Conservation (phyloP, 2,888 invertebrate genomes). For the Mylabris sibirica region DNA sequence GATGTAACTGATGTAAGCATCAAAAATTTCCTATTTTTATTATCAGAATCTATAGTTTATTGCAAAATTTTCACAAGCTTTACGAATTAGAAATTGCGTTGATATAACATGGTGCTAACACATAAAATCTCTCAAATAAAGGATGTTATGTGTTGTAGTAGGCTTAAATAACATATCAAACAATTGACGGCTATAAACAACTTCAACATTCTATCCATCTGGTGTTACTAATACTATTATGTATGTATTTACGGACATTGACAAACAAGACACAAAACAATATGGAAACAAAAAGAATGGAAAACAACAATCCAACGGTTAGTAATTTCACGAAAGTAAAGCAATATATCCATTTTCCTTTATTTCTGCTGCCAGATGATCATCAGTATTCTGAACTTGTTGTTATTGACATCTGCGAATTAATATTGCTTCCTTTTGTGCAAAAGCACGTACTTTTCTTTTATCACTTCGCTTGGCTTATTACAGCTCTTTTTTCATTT, state of each 20-base stretch:
- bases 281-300: neutral
- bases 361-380: constrained; percentile 40
- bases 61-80: neutral
- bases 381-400: constrained; percentile 42
- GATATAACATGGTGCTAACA: neutral
- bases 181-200: neutral
- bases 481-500: constrained; percentile 17
- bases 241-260: neutral
- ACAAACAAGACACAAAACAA: neutral
- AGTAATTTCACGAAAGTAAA: constrained; percentile 28
- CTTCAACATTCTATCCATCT: neutral
- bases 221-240: neutral
- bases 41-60: neutral
- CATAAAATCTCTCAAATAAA: neutral
- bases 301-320: constrained; percentile 25
- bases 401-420: constrained; percentile 45
- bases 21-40: constrained; percentile 2
- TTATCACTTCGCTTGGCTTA: constrained; percentile 34
- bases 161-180: neutral
- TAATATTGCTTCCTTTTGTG: constrained; percentile 39
- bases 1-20: neutral
- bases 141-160: neutral
- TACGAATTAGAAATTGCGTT: neutral
- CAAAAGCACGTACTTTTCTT: constrained; percentile 38
- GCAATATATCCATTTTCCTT: constrained; percentile 40